phyloP scores from a whole-genome alignment of 2,113 vertebrate genomes.

The Hyperoodon ampullatus region DNA sequence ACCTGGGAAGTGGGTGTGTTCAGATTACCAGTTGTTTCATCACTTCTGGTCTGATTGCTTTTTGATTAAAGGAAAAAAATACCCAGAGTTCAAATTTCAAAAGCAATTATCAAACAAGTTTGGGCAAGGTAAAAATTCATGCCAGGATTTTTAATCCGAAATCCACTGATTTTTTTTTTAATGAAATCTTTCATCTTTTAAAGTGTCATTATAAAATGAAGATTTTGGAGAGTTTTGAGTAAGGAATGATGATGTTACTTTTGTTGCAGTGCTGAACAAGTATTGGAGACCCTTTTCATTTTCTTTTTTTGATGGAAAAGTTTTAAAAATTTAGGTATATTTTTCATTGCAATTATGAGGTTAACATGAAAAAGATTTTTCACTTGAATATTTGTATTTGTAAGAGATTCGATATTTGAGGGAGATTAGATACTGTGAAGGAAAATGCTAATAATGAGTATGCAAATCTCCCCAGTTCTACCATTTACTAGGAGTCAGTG shows the following conservation, averaged over 20 bases:
- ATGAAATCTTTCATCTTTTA: background rate
- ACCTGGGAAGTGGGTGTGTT: no score
- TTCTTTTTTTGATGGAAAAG: background rate
- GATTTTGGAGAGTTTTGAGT: background rate
- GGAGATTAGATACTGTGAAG: background rate
- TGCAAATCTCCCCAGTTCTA: background rate
- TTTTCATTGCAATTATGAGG: background rate
- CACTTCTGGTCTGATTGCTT: no score
- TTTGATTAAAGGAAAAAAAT: background rate
- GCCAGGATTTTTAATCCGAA: conserved; percentile 1
- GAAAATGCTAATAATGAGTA: background rate
- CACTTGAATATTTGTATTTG: background rate
- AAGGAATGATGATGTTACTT: background rate
- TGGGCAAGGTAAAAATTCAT: conserved; percentile 38
- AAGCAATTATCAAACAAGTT: conserved; percentile 52
- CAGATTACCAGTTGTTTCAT: no score
- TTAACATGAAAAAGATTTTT: background rate
- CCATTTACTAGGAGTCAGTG: background rate
- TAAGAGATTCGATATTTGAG: background rate
- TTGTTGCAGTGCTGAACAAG: background rate
- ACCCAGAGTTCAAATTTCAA: conserved; percentile 49
- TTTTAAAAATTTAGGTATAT: background rate
- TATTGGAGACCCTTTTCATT: background rate
- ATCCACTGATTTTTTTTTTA: background rate
- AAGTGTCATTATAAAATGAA: background rate